Evolutionary conservation across 2,797 vertebrate genomes (phyloP).

Genomic region (Semaprochilodus insignis): DNA sequence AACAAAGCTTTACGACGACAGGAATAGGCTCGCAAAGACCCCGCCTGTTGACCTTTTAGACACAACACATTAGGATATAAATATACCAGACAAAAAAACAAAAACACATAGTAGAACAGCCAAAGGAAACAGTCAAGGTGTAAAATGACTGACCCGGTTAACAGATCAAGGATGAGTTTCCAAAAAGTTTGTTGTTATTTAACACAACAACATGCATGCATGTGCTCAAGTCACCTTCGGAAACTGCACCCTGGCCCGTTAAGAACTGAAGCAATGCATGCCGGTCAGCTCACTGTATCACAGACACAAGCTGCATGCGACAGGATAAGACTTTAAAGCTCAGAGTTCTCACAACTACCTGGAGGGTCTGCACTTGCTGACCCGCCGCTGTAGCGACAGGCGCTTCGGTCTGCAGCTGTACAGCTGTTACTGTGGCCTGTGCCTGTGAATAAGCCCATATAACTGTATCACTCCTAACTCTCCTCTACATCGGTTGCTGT

Average conservation of each 20-base stretch:
- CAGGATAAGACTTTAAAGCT: conserved; percentile 30
- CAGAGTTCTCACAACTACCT: conserved; percentile 94
- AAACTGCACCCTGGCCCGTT: conserved; percentile 24
- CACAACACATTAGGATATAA: background rate
- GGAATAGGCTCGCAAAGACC: background rate
- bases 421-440: conserved; percentile 97
- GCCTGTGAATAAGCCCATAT: conserved; percentile 87
- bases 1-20: background rate
- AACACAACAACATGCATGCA: no score
- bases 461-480: conserved; percentile 65
- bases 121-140: background rate
- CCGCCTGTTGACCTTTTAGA: background rate
- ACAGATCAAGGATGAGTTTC: conserved; percentile 30
- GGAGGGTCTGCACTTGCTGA: conserved; percentile 99
- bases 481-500: background rate
- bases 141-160: background rate
- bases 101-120: background rate
- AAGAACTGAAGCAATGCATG: conserved; percentile 34
- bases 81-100: background rate
- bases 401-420: conserved; percentile 97
- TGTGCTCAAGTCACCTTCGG: background rate
- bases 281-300: conserved; percentile 49
- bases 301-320: conserved; percentile 70
- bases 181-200: background rate
- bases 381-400: conserved; percentile 95